phyloP scores from a whole-genome alignment of 2,113 vertebrate genomes.

The Propithecus coquereli region DNA sequence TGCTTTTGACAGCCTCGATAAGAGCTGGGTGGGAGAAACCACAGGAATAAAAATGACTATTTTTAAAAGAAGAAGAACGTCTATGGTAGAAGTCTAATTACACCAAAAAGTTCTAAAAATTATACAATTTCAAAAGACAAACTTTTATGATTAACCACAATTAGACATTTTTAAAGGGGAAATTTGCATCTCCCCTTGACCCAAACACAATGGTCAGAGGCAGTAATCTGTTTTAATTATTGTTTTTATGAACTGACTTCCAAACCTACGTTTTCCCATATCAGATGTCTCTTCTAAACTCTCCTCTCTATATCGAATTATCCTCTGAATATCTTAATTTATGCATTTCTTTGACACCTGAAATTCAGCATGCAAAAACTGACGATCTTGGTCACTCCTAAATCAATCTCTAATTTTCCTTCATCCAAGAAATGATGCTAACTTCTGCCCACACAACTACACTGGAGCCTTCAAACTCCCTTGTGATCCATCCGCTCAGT shows the following conservation, averaged over 20 bases:
- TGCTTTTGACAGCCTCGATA: not conserved
- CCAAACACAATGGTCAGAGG: not conserved
- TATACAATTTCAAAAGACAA: not conserved
- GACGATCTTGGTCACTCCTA: not conserved
- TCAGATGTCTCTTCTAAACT: not conserved
- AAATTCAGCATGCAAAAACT: not conserved
- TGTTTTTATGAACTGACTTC: not conserved
- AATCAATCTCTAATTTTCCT: no score
- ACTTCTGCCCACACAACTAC: not conserved
- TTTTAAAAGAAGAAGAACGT: not conserved
- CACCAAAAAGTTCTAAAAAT: slow-evolving; percentile 11
- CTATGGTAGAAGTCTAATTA: not conserved
- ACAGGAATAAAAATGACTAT: slow-evolving; percentile 25
- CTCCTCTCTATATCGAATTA: not conserved
- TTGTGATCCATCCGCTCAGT: not conserved
- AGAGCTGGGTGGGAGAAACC: not conserved
- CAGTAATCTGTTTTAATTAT: not conserved
- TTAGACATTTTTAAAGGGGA: not conserved
- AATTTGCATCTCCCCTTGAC: not conserved
- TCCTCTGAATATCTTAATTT: not conserved
- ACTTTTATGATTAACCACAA: not conserved
- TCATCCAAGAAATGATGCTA: not conserved
- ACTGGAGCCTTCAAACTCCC: not conserved
- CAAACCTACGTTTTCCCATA: not conserved
- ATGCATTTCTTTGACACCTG: not conserved